Percentiles rank a stretch among this genome's conserved stretches.
Evolutionary conservation across 2,888 invertebrate species (phyloP).

Genomic region (Apotomis betuletana): DNA sequence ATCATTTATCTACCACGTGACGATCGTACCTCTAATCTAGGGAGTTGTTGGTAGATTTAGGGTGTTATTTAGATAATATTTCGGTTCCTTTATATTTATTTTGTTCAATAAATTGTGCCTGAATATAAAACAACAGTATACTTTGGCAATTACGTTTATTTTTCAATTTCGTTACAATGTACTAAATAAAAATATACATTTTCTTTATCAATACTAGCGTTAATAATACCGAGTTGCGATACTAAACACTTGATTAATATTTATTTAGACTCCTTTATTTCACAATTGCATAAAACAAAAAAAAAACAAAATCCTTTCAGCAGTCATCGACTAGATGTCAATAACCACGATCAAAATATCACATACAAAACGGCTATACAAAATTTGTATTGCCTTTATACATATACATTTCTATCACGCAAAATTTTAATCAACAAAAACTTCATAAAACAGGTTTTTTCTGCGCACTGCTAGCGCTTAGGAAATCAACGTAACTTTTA

Average conservation of each 20-base stretch:
- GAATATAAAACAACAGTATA: conserved; percentile 51
- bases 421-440: neutral
- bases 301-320: neutral
- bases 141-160: conserved; percentile 70
- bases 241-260: conserved; percentile 32
- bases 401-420: neutral
- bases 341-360: conserved; percentile 24
- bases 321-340: conserved; percentile 16
- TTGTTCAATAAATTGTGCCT: too few species aligned
- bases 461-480: too few species aligned
- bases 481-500: too few species aligned
- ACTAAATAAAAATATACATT: conserved; percentile 60
- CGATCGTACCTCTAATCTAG: too few species aligned
- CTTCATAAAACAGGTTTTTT: too few species aligned
- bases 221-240: conserved; percentile 36
- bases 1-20: too few species aligned
- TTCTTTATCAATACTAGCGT: conserved; percentile 49
- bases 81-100: too few species aligned
- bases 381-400: neutral
- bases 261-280: conserved; percentile 29
- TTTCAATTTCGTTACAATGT: conserved; percentile 57
- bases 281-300: conserved; percentile 3
- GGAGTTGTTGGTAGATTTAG: too few species aligned
- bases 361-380: neutral
- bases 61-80: too few species aligned